A percentile compares a stretch with the other conserved stretches of the same genome.
Evolutionary conservation across 1,140 invertebrate genomes (phyloP).

Genomic region (Drosophila virilis): DNA sequence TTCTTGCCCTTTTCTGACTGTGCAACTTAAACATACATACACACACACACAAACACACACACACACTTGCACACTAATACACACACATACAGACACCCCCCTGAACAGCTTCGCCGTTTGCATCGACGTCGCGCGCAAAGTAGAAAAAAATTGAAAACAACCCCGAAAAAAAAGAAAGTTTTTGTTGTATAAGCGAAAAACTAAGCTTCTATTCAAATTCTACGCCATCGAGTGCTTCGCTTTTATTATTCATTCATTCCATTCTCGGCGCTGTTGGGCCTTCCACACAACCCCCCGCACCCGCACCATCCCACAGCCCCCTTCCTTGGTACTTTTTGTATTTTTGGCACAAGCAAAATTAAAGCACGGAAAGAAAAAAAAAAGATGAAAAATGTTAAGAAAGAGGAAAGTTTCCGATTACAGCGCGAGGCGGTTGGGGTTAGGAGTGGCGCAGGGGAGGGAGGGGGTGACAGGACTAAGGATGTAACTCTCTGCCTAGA

Average conservation of each 20-base stretch:
- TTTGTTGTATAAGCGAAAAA: conserved; percentile 83
- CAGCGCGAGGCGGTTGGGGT: conserved; percentile 46
- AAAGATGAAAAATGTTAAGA: conserved; percentile 81
- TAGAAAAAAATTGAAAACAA: conserved; percentile 81
- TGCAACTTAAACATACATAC: conserved; percentile 54
- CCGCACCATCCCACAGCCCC: neutral
- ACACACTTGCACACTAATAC: conserved; percentile 37
- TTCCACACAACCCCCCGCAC: neutral
- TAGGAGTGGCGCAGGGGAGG: conserved; percentile 2
- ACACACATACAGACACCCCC: conserved; percentile 10
- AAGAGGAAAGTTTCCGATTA: conserved; percentile 84
- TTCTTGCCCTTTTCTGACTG: conserved; percentile 69
- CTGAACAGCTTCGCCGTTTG: conserved; percentile 17
- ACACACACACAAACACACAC: conserved; percentile 27
- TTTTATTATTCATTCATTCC: conserved; percentile 83
- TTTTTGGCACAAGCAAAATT: conserved; percentile 77
- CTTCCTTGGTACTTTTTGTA: conserved; percentile 47
- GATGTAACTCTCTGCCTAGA: conserved; percentile 24
- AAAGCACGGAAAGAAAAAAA: conserved; percentile 61
- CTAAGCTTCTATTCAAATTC: conserved; percentile 83
- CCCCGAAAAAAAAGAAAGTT: conserved; percentile 82
- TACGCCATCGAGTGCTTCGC: conserved; percentile 82
- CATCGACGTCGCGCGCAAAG: conserved; percentile 42
- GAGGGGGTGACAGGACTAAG: conserved; percentile 1
- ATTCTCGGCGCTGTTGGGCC: conserved; percentile 41